phyloP scores from a whole-genome alignment of 2,888 invertebrate genomes.

The Eristalinus aeneus region DNA sequence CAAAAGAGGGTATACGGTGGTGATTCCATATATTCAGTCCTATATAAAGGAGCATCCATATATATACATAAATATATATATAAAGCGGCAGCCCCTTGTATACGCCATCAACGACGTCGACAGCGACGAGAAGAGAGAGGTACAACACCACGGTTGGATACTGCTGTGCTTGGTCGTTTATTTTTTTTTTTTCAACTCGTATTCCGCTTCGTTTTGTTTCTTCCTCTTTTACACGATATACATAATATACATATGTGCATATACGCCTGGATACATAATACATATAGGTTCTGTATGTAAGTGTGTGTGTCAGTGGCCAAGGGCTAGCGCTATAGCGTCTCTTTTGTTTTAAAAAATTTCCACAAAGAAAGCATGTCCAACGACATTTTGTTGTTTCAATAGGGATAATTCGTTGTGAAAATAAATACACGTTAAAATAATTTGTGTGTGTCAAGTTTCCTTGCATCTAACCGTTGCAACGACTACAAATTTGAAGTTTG shows the following conservation, averaged over 20 bases:
- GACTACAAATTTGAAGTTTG: neutral
- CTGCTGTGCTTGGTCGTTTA: slow-evolving; percentile 32
- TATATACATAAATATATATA: slow-evolving; percentile 13
- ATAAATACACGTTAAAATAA: slow-evolving; percentile 26
- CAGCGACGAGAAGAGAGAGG: slow-evolving; percentile 12
- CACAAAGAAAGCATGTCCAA: slow-evolving; percentile 72
- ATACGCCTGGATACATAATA: slow-evolving; percentile 32
- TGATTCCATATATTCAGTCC: slow-evolving; percentile 36
- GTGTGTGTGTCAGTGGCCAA: slow-evolving; percentile 75
- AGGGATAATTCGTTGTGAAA: slow-evolving; percentile 60
- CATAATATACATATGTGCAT: slow-evolving; percentile 7
- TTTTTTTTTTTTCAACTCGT: slow-evolving; percentile 36
- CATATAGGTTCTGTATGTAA: slow-evolving; percentile 43
- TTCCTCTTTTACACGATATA: slow-evolving; percentile 54
- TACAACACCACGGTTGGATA: slow-evolving; percentile 55
- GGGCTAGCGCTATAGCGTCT: slow-evolving; percentile 75
- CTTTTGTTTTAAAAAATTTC: slow-evolving; percentile 73
- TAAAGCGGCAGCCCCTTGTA: neutral
- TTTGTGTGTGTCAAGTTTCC: slow-evolving; percentile 4
- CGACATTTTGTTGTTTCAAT: slow-evolving; percentile 71
- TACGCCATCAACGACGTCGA: slow-evolving; percentile 7
- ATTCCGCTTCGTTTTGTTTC: slow-evolving; percentile 57
- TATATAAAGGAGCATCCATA: slow-evolving; percentile 49
- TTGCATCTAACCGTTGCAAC: neutral
- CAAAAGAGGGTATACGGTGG: slow-evolving; percentile 36